Evolutionary conservation across 2,888 invertebrate species (phyloP).

Genomic region (Caenorhabditis drosophilae): DNA sequence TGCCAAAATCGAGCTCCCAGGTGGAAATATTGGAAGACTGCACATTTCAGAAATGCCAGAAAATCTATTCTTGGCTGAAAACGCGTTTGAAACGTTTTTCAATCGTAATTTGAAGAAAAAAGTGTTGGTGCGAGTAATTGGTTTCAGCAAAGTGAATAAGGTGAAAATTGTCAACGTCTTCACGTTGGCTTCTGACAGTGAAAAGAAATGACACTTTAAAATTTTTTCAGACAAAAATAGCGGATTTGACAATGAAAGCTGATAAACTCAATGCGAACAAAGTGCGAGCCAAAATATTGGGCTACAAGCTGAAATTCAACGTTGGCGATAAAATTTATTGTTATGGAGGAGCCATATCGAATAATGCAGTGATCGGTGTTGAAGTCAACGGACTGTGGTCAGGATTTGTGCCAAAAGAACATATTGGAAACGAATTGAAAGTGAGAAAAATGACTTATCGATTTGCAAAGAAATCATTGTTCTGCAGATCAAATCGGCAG

Average conservation of each 20-base stretch:
- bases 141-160: slow-evolving; percentile 20
- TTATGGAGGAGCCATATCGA: slow-evolving; percentile 17
- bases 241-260: slow-evolving; percentile 41
- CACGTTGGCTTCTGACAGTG: too few relatives aligned
- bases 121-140: slow-evolving; percentile 38
- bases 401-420: slow-evolving; percentile 32
- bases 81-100: slow-evolving; percentile 32
- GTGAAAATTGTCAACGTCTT: slow-evolving; percentile 7
- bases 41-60: slow-evolving; percentile 46
- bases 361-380: slow-evolving; percentile 16
- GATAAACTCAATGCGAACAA: slow-evolving; percentile 33
- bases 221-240: slow-evolving; percentile 22
- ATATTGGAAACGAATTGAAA: slow-evolving; percentile 23
- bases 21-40: slow-evolving; percentile 37
- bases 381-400: slow-evolving; percentile 33
- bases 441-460: too few relatives aligned
- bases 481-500: slow-evolving; percentile 7
- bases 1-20: slow-evolving; percentile 27
- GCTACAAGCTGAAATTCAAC: slow-evolving; percentile 28
- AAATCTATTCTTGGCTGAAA: slow-evolving; percentile 12
- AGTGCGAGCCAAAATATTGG: slow-evolving; percentile 20
- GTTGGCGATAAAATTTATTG: slow-evolving; percentile 31
- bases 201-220: background rate
- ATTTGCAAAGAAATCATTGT: too few relatives aligned
- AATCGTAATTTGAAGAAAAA: slow-evolving; percentile 25